Base-by-base conservation (phyloP, 1,140 invertebrate genomes). In the Wiebesia pumilae region DNA sequence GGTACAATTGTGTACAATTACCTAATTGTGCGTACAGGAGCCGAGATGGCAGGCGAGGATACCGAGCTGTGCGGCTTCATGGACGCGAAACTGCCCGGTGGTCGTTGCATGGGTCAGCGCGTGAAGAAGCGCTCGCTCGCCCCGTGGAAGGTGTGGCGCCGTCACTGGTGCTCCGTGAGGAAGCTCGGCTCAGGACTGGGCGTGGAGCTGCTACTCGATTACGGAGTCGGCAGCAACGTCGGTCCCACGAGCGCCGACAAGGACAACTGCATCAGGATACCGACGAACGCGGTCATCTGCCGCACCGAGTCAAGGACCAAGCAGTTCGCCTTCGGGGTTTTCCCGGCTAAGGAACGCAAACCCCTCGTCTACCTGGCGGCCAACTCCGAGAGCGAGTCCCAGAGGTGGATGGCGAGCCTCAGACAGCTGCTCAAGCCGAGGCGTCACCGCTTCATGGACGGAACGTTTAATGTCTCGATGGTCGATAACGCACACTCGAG, bases 221-320 rank as follows among this genome's bases (percentile, higher is more conserved):
- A 88, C 35, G 90, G 90, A 0, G 85, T 91, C 24, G 88, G 86
- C 43, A 89, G 75, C 73, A 78, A 78, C 47, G 77, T 35, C 10
- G n/a, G 43, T 12, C n/a, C 43, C 40, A 43, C 47, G 43, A 78
- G 40, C 16, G 47, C 77, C 21, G 90, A 90, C 24, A 90, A 89
- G 19, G 87, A 90, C 6, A 91, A 89, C 80, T 90, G 88, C n/a
- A 88, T 93, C 51, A 87, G 89, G 85, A 91, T 95, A 81, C 93
- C 94, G 3, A 87, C 91, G 4, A 92, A 92, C 85, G 93, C 94
- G 0, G 89, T 93, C 7, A 88, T 95, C 65, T 94, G 93, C 84
- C 90, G 95, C n/a, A 94, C 94, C n/a, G 93, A 94, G 85, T 95
- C 95, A 6, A 92, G 92, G 87, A 93, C 95, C 0, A 94, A 94